Evolutionary conservation across 2,888 invertebrate genomes (phyloP).

Genomic region (Yponomeuta evonymella): DNA sequence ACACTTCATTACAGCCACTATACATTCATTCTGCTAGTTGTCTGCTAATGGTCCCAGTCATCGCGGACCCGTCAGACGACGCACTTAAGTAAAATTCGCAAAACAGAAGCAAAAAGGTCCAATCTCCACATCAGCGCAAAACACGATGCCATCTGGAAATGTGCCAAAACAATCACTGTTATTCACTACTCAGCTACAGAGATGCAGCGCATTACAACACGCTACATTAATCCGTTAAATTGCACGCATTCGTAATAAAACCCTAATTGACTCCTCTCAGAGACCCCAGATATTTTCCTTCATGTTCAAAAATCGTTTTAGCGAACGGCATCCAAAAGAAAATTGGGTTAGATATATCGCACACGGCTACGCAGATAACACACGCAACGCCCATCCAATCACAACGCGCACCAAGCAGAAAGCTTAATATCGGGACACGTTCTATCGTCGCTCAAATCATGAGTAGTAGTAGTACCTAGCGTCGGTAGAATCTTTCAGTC

Average conservation of each 20-base stretch:
- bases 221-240: slow-evolving; percentile 16
- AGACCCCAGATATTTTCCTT: background rate
- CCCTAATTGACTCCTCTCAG: slow-evolving; percentile 10
- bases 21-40: background rate
- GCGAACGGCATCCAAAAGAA: slow-evolving; percentile 52
- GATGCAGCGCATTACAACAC: slow-evolving; percentile 19
- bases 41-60: background rate
- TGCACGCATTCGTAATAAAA: slow-evolving; percentile 13
- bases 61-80: background rate
- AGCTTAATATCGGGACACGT: slow-evolving; percentile 66
- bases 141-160: slow-evolving; percentile 64
- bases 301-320: slow-evolving; percentile 22
- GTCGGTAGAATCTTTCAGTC: background rate
- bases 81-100: slow-evolving; percentile 6
- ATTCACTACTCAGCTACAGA: slow-evolving; percentile 59
- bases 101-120: slow-evolving; percentile 16
- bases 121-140: slow-evolving; percentile 55
- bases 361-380: slow-evolving; percentile 60
- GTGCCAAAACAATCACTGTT: slow-evolving; percentile 73
- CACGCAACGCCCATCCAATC: slow-evolving; percentile 71
- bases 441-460: slow-evolving; percentile 55
- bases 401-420: slow-evolving; percentile 64
- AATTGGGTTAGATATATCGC: slow-evolving; percentile 62
- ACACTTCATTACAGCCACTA: slow-evolving; percentile 1
- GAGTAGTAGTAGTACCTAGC: slow-evolving; percentile 28